phyloP scores from a whole-genome alignment of 2,113 vertebrate species.

The Natator depressus region DNA sequence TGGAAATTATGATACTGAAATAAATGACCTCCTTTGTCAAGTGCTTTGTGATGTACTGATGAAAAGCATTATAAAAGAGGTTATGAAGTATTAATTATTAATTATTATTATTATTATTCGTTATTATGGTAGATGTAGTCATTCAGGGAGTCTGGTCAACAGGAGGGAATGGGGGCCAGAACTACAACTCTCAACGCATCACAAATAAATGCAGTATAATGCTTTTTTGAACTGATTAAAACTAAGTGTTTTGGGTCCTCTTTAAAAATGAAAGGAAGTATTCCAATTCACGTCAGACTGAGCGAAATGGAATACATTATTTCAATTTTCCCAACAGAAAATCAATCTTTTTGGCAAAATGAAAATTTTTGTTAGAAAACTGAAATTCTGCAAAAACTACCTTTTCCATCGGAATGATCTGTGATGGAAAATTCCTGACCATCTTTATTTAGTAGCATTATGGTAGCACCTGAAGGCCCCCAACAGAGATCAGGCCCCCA shows the following conservation, averaged over 20 bases:
- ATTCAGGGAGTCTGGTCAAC: not conserved
- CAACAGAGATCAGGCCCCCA: not conserved
- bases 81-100: too few species aligned
- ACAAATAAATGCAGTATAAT: not conserved
- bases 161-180: not conserved
- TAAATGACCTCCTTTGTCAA: too few species aligned
- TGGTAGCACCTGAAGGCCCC: not conserved
- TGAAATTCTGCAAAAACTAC: not conserved
- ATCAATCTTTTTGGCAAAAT: not conserved
- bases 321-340: not conserved
- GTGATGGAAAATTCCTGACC: not conserved
- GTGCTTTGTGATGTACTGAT: too few species aligned
- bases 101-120: not conserved
- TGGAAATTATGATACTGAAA: too few species aligned
- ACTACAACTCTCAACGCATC: not conserved
- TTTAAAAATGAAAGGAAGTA: not conserved
- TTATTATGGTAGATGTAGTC: not conserved
- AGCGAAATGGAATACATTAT: not conserved
- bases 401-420: not conserved
- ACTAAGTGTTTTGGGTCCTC: not conserved
- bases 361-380: not conserved
- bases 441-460: not conserved
- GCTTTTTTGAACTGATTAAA: not conserved
- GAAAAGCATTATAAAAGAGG: too few species aligned
- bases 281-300: not conserved